Conservation (phyloP, 1,140 invertebrate genomes). For the Lasaia peninsularis region DNA sequence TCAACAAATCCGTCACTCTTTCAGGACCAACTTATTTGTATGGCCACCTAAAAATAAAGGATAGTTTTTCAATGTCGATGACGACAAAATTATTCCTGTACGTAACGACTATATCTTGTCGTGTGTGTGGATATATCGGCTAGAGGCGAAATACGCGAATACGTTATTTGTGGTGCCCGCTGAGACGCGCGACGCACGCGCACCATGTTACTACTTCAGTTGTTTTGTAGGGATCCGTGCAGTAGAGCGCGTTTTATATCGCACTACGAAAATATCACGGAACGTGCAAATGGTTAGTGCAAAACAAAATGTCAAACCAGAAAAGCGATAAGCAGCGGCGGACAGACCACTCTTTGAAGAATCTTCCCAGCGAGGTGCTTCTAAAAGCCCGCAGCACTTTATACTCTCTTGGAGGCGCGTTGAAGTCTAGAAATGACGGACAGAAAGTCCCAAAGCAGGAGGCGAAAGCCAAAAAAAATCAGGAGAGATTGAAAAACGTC, state of each 20-base stretch:
- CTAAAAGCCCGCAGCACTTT: conserved; percentile 61
- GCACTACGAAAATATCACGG: conserved; percentile 28
- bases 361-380: conserved; percentile 56
- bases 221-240: conserved; percentile 44
- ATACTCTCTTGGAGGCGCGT: conserved; percentile 49
- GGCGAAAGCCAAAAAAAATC: conserved; percentile 43
- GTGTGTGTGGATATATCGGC: not conserved
- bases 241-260: conserved; percentile 43
- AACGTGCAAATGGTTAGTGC: conserved; percentile 32
- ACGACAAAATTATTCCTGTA: conserved; percentile 17
- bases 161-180: conserved; percentile 68
- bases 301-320: conserved; percentile 46
- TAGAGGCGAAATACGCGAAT: conserved; percentile 41
- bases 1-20: not conserved
- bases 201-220: conserved; percentile 61
- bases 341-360: conserved; percentile 49
- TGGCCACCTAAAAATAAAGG: conserved; percentile 15
- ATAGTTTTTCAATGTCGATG: conserved; percentile 10
- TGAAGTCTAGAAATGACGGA: conserved; percentile 56
- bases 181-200: conserved; percentile 60
- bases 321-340: conserved; percentile 51
- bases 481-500: conserved; percentile 47
- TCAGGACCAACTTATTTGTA: not conserved
- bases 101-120: conserved; percentile 16
- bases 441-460: conserved; percentile 42